Base-by-base conservation (phyloP, 2,113 vertebrate genomes). In the Stercorarius parasiticus region DNA sequence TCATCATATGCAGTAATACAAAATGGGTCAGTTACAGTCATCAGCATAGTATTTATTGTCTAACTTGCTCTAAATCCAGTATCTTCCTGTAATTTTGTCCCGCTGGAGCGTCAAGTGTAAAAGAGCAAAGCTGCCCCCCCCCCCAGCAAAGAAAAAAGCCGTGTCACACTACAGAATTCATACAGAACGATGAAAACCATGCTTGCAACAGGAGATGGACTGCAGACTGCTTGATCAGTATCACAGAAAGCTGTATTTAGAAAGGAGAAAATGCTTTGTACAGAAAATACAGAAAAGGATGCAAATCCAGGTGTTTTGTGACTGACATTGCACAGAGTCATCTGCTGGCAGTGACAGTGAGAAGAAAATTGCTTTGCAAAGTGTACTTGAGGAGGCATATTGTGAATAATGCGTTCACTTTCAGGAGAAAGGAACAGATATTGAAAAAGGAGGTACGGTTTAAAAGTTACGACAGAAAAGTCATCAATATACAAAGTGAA, bases 351-450 rank as follows among this genome's bases (percentile, higher is more conserved):
- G 58, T 42, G 64, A 93, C 90, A 86, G 69, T n/a, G 76, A 92
- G 76, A 86, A 45, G 86, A 78, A 93, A 96, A 92, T 74, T 65
- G 76, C 80, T 88, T 91, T 88, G 83, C 59, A 91, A 86, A 92
- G 61, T 47, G 43, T 59, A 74, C 27, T 92, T 83, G 32, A 74
- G 26, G 56, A 52, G 66, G 55, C 34, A 43, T 29, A 73, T 40
- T 40, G 32, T 74, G 64, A 93, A 62, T 21, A 81, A 34, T 0
- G 0, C 34, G 11, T 66, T 86, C 0, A 0, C 72, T 86, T 88
- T 74, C 11, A 25, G 38, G 36, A 88, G 80, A 71, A 78, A 64
- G 55, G 30, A 74, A 59, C 2, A 79, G 42, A 47, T 53, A 49
- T 1, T 79, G 72, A 59, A 96, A 88, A 9, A 72, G 34, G 45